phyloP scores from a whole-genome alignment of 2,113 vertebrate genomes.

The Mustelus asterias region DNA sequence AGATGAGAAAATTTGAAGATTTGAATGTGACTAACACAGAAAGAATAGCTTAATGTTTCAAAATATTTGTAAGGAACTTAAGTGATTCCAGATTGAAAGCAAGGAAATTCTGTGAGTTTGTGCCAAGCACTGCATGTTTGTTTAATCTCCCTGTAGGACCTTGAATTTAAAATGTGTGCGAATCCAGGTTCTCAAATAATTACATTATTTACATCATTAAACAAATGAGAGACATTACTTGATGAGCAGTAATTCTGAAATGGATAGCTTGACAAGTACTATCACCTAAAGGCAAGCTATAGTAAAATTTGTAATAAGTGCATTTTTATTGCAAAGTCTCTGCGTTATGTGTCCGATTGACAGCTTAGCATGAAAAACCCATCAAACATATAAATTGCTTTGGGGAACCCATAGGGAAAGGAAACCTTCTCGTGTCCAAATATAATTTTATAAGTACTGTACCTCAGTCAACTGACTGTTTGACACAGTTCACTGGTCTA shows the following conservation, averaged over 20 bases:
- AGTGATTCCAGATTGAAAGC: slow-evolving; percentile 12
- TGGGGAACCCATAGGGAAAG: not conserved
- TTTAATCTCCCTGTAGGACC: slow-evolving; percentile 10
- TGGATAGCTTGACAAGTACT: not conserved
- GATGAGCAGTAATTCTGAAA: not conserved
- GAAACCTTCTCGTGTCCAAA: not conserved
- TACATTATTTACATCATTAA: not conserved
- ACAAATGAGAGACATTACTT: not conserved
- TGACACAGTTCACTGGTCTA: not conserved
- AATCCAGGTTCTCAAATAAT: slow-evolving; percentile 15
- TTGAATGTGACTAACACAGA: not conserved
- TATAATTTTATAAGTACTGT: slow-evolving; percentile 23
- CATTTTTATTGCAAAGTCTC: slow-evolving; percentile 5
- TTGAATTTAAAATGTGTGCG: slow-evolving; percentile 7
- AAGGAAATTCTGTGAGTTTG: not conserved
- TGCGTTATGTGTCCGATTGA: slow-evolving; percentile 8
- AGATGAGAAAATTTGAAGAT: not conserved
- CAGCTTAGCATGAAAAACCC: not conserved
- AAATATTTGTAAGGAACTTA: slow-evolving; percentile 5
- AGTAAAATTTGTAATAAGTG: not conserved
- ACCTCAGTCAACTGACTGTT: slow-evolving; percentile 6
- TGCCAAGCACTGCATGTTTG: not conserved
- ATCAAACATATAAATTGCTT: slow-evolving; percentile 25
- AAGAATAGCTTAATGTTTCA: not conserved
- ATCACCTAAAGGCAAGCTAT: not conserved